Evolutionary conservation across 2,797 vertebrate genomes (phyloP).

Genomic region (Numenius phaeopus): DNA sequence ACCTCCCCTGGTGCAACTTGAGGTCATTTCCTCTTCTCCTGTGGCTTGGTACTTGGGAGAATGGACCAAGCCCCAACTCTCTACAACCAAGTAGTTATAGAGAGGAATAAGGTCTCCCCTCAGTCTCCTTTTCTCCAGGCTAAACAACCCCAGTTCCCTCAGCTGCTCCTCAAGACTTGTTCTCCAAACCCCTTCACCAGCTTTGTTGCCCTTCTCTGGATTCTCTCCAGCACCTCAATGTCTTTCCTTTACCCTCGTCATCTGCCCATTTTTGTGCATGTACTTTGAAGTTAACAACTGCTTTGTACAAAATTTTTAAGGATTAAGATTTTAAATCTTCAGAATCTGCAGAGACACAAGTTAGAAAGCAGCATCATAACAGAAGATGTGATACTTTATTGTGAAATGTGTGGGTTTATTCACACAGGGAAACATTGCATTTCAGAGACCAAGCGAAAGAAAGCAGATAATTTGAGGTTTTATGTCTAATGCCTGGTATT

Average conservation of each 20-base stretch:
- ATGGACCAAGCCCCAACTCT: background rate
- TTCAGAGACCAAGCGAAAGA: background rate
- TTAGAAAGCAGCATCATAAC: background rate
- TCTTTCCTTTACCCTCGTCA: background rate
- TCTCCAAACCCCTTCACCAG: background rate
- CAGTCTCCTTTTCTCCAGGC: background rate
- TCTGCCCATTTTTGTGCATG: background rate
- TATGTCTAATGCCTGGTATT: background rate
- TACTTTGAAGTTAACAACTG: background rate
- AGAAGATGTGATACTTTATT: rapidly evolving
- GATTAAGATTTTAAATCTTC: background rate
- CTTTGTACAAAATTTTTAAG: background rate
- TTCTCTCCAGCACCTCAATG: background rate
- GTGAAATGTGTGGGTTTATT: background rate
- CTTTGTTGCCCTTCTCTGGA: background rate
- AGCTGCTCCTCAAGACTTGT: background rate
- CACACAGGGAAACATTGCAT: background rate
- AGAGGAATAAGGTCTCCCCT: background rate
- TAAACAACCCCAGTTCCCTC: background rate
- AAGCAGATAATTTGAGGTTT: background rate
- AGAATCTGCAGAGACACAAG: background rate
- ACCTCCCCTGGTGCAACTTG: background rate
- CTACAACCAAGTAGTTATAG: background rate
- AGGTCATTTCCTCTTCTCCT: background rate
- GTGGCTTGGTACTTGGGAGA: background rate